Evolutionary conservation across 2,888 invertebrate species (phyloP).

Genomic region (Lycophotia porphyrea): DNA sequence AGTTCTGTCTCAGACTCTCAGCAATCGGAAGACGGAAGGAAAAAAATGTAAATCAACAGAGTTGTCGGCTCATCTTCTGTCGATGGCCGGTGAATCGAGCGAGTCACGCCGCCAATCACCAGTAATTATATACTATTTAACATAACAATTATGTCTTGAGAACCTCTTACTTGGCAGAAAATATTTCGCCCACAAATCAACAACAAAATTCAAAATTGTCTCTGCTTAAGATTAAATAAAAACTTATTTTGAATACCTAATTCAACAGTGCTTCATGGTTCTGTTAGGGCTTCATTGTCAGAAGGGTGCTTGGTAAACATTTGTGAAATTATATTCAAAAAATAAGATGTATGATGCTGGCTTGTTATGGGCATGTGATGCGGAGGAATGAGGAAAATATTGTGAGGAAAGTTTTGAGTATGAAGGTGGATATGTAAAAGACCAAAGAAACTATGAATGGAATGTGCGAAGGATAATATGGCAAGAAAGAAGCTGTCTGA

Average conservation of each 20-base stretch:
- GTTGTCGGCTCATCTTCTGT: constrained; percentile 55
- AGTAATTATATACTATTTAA: constrained; percentile 88
- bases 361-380: not conserved
- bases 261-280: not conserved
- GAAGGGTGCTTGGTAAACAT: too few species aligned
- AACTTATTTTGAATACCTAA: not conserved
- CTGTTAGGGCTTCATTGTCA: not conserved
- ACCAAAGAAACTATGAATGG: not conserved
- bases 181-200: not conserved
- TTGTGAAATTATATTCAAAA: not conserved
- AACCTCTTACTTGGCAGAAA: not conserved
- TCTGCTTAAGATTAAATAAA: not conserved
- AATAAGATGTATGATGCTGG: not conserved
- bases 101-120: constrained; percentile 84
- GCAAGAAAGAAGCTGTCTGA: not conserved
- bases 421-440: not conserved
- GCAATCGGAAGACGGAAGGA: constrained; percentile 47
- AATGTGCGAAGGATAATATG: not conserved
- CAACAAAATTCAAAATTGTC: not conserved
- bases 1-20: not conserved
- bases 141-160: not conserved
- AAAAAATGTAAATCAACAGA: constrained; percentile 68
- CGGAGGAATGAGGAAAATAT: not conserved
- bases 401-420: not conserved
- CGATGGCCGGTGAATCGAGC: constrained; percentile 75